Conservation (phyloP, 2,888 invertebrate species). For the Athalia cordata region DNA sequence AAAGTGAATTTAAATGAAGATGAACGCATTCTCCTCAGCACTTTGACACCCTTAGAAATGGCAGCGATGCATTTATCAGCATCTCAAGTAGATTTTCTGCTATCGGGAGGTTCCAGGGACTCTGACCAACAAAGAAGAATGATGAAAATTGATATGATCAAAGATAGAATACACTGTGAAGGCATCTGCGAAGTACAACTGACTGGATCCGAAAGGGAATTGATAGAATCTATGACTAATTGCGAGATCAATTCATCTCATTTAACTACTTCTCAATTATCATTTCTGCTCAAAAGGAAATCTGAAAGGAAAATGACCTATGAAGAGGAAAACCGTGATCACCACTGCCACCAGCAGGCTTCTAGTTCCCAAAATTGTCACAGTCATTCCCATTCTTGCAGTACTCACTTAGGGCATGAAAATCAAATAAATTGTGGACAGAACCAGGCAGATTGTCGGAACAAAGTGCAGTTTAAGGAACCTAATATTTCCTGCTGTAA, state of each 20-base stretch:
- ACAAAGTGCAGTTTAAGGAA: slow-evolving; percentile 23
- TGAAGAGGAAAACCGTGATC: not conserved
- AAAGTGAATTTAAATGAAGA: not conserved
- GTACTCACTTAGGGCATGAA: not conserved
- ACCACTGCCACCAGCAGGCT: slow-evolving; percentile 4
- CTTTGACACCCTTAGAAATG: not conserved
- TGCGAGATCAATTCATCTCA: not conserved
- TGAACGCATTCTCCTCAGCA: not conserved
- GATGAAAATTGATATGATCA: slow-evolving; percentile 5
- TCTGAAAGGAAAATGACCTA: not conserved
- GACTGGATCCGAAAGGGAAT: slow-evolving; percentile 6
- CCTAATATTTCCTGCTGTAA: not conserved
- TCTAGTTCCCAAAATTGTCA: not conserved
- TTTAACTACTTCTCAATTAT: slow-evolving; percentile 16
- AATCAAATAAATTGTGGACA: not conserved
- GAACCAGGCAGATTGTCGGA: not conserved
- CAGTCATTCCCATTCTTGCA: not conserved
- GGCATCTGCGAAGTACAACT: slow-evolving; percentile 19
- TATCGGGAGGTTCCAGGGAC: not conserved
- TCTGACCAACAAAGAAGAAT: not conserved
- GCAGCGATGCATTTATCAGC: not conserved
- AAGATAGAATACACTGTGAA: slow-evolving; percentile 30
- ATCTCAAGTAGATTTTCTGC: not conserved
- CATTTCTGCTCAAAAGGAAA: slow-evolving; percentile 1
- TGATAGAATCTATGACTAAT: slow-evolving; percentile 4